Conservation (phyloP, 92 coral and sea anemone species). For the Desmophyllum pertusum region DNA sequence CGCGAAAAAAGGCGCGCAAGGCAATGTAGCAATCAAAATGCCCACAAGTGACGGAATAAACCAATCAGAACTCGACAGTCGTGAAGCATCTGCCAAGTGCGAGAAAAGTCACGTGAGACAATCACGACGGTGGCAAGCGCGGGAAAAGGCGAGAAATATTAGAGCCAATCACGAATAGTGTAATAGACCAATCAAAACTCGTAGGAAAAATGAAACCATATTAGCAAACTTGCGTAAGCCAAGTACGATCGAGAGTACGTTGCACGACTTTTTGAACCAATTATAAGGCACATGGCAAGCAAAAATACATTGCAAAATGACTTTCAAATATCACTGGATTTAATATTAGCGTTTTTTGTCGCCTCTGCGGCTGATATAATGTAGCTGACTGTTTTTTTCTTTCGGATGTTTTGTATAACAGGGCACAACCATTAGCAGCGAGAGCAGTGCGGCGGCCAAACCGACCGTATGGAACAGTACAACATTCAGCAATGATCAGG, state of each 20-base stretch:
- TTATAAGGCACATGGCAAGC: background rate
- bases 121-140: too few species aligned
- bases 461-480: slow-evolving; percentile 77
- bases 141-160: too few species aligned
- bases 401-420: background rate
- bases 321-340: background rate
- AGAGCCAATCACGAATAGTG: too few species aligned
- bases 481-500: slow-evolving; percentile 86
- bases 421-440: background rate
- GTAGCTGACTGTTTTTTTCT: background rate
- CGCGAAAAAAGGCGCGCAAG: background rate
- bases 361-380: background rate
- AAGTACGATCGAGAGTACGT: background rate
- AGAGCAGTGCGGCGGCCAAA: background rate
- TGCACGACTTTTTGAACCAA: background rate
- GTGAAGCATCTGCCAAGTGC: background rate
- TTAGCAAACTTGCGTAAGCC: too few species aligned
- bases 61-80: too few species aligned
- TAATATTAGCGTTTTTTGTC: background rate
- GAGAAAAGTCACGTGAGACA: background rate
- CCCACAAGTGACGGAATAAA: too few species aligned
- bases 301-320: background rate
- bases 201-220: background rate
- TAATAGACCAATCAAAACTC: too few species aligned
- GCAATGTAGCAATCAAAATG: background rate